These are phyloP conservation scores for Dimorphilus gyrociliatus DNA, from an alignment of 2,888 invertebrate genomes.

Conservation along the genomic window DNA sequence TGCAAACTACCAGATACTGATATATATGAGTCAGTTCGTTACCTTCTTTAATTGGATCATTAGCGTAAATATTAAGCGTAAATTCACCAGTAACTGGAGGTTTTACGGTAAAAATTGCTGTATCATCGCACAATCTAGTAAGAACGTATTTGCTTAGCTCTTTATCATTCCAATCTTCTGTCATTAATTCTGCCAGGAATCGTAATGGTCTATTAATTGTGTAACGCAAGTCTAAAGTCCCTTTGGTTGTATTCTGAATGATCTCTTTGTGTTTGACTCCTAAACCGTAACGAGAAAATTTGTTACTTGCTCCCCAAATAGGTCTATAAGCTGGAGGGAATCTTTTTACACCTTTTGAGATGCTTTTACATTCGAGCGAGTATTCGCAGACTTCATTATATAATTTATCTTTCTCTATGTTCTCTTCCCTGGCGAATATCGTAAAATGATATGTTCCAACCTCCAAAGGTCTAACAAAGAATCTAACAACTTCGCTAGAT, in stretches of 20 bases:
- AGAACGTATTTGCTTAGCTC: conserved; percentile 26
- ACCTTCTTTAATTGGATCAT: conserved; percentile 25
- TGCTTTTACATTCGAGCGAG: conserved; percentile 25
- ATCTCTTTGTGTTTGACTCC: conserved; percentile 23
- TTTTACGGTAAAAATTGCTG: conserved; percentile 26
- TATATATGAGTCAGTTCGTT: conserved; percentile 26
- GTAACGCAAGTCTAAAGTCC: conserved; percentile 24
- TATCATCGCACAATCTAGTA: conserved; percentile 24
- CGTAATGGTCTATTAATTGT: conserved; percentile 20
- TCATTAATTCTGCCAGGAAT: conserved; percentile 29
- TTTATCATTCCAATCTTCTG: conserved; percentile 17
- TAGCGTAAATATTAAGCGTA: conserved; percentile 27
- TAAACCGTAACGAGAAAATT: conserved; percentile 23
- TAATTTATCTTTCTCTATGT: conserved; percentile 26
- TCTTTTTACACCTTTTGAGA: conserved; percentile 13
- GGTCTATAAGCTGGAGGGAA: conserved; percentile 29
- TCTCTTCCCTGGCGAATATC: conserved; percentile 30
- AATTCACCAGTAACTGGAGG: conserved; percentile 24
- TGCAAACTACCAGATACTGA: conserved; percentile 24
- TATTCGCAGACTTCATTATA: conserved; percentile 32
- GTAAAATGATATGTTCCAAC: conserved; percentile 26
- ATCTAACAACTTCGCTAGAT: too few species aligned
- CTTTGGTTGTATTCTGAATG: conserved; percentile 18
- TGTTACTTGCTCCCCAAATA: conserved; percentile 25
- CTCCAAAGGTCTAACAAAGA: conserved; percentile 18